Percentiles rank a stretch among this genome's conserved stretches.
Conservation (phyloP, 2,113 vertebrate genomes). For the Chaetops frenatus region DNA sequence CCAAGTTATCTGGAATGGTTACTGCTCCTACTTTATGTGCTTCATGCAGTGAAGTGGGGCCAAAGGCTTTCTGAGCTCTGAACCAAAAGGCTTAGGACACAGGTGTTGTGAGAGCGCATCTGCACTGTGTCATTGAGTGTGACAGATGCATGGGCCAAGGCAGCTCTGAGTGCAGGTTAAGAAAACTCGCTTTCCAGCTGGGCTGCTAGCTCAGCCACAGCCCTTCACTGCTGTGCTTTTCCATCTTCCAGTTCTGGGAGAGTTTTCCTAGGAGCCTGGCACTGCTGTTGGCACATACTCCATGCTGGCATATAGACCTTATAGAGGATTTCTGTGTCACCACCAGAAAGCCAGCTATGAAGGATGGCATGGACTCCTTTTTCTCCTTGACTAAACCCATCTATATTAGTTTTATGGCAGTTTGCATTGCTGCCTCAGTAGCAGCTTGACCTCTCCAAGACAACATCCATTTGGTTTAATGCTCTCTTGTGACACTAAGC, state of each 20-base stretch:
- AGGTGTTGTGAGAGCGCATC: background rate
- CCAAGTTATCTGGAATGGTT: background rate
- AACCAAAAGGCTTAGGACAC: background rate
- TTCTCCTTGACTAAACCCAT: background rate
- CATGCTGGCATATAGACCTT: background rate
- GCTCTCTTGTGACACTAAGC: background rate
- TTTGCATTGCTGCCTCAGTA: background rate
- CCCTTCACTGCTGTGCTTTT: background rate
- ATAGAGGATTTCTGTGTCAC: accelerated
- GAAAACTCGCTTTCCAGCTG: accelerated
- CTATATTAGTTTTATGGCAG: background rate
- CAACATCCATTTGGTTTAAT: background rate
- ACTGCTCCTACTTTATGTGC: background rate
- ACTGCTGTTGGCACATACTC: background rate
- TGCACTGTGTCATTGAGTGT: accelerated
- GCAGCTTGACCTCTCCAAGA: background rate
- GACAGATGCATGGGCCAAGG: background rate
- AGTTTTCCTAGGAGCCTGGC: background rate
- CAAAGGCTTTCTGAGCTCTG: background rate
- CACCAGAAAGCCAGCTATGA: background rate
- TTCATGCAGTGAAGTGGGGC: background rate
- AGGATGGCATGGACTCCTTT: background rate
- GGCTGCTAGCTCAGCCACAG: background rate
- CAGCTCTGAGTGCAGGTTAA: accelerated
- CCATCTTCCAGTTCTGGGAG: background rate